Percentiles rank a stretch among this genome's conserved stretches.
phyloP scores from a whole-genome alignment of 1,140 invertebrate genomes.

The Liolophura sinensis region DNA sequence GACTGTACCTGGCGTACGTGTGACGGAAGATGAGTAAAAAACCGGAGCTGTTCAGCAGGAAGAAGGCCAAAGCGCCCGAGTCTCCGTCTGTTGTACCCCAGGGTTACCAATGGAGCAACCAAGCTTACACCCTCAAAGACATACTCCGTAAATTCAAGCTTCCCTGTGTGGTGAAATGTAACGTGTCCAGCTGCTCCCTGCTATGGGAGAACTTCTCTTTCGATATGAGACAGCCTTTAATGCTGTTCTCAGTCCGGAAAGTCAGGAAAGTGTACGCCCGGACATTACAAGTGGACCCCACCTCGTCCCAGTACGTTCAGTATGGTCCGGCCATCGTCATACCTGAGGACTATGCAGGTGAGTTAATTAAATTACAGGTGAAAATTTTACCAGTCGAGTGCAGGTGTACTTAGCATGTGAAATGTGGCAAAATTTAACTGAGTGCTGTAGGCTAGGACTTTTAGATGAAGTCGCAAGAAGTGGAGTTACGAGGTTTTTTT shows the following conservation, averaged over 20 bases:
- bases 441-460: too few species aligned
- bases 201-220: constrained; percentile 18
- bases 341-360: constrained; percentile 23
- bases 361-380: not conserved
- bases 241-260: constrained; percentile 13
- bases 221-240: constrained; percentile 17
- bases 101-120: constrained; percentile 21
- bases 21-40: too few species aligned
- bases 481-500: too few species aligned
- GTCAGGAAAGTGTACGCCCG: constrained; percentile 13
- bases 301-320: not conserved
- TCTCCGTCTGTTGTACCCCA: not conserved
- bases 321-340: constrained; percentile 16
- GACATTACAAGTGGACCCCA: constrained; percentile 9
- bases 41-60: too few species aligned
- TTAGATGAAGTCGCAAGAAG: too few species aligned
- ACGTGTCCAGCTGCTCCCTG: constrained; percentile 6
- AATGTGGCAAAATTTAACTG: too few species aligned
- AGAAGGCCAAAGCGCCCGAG: not conserved
- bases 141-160: constrained; percentile 20
- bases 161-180: constrained; percentile 20
- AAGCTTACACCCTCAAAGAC: constrained; percentile 20
- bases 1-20: too few species aligned
- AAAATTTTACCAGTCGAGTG: too few species aligned
- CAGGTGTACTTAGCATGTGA: too few species aligned